Conservation (phyloP, 2,888 invertebrate genomes). For the Eristalis tenax region DNA sequence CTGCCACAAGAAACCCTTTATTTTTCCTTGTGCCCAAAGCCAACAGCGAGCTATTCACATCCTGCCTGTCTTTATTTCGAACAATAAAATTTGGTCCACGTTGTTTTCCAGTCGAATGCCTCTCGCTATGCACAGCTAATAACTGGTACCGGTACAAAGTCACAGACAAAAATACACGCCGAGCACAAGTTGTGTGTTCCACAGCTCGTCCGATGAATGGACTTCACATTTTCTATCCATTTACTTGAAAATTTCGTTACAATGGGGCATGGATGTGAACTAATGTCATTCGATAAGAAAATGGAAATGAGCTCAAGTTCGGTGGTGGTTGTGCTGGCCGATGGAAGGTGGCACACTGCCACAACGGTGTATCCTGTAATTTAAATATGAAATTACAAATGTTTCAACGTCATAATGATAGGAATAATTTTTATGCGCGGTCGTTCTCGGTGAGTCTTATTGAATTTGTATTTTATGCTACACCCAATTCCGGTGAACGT, state of each 20-base stretch:
- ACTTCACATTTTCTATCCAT: slow-evolving; percentile 21
- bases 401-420: slow-evolving; percentile 32
- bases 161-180: background rate
- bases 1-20: slow-evolving; percentile 13
- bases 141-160: background rate
- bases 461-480: slow-evolving; percentile 17
- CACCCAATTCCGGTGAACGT: background rate
- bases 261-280: slow-evolving; percentile 25
- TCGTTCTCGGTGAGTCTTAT: slow-evolving; percentile 12
- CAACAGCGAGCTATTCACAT: slow-evolving; percentile 12
- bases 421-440: slow-evolving; percentile 24
- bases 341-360: background rate
- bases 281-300: slow-evolving; percentile 49
- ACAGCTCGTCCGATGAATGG: slow-evolving; percentile 31
- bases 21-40: slow-evolving; percentile 13
- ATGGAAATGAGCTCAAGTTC: slow-evolving; percentile 22
- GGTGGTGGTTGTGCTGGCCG: background rate
- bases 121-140: background rate
- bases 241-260: slow-evolving; percentile 33
- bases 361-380: slow-evolving; percentile 6
- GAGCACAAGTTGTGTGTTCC: slow-evolving; percentile 1
- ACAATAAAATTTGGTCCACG: slow-evolving; percentile 44
- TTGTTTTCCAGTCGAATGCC: slow-evolving; percentile 45
- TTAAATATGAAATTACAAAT: slow-evolving; percentile 51
- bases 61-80: slow-evolving; percentile 34